phyloP scores from a whole-genome alignment of 2,797 vertebrate species.

The Petrocephalus schoutedeni region DNA sequence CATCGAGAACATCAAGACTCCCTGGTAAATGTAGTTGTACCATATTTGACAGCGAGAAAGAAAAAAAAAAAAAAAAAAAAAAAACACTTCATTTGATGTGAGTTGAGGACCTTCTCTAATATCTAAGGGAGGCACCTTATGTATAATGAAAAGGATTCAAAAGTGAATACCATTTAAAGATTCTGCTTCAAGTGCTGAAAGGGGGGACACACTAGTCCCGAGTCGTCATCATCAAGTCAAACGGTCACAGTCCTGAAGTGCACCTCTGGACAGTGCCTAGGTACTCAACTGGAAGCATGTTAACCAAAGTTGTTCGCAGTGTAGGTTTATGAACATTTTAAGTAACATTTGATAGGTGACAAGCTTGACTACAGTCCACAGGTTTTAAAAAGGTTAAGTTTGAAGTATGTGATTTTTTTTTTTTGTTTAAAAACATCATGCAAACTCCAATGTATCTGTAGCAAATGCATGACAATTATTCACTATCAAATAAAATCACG shows the following conservation, averaged over 20 bases:
- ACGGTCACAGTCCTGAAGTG: constrained; percentile 13
- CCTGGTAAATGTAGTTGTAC: constrained; percentile 35
- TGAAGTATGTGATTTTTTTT: neutral
- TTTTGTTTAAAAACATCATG: neutral
- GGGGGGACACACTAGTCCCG: constrained; percentile 29
- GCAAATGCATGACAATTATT: constrained; percentile 18
- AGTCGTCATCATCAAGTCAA: constrained; percentile 28
- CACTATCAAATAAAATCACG: constrained; percentile 23
- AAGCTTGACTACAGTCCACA: neutral
- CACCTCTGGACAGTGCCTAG: constrained; percentile 6
- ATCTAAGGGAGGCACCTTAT: constrained; percentile 33
- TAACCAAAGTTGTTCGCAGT: constrained; percentile 26
- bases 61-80: constrained; percentile 3
- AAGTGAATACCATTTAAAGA: neutral
- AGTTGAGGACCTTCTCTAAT: constrained; percentile 40
- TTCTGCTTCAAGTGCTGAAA: constrained; percentile 28
- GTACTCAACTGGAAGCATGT: constrained; percentile 31
- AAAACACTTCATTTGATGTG: constrained; percentile 35
- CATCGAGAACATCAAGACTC: constrained; percentile 25
- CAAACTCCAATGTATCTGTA: neutral
- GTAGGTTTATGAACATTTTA: constrained; percentile 4
- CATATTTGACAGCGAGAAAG: constrained; percentile 34
- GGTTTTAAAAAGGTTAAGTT: neutral
- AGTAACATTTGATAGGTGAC: neutral
- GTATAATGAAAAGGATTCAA: constrained; percentile 14